phyloP scores from a whole-genome alignment of 2,113 vertebrate species.

The Speoplatyrhinus poulsoni region DNA sequence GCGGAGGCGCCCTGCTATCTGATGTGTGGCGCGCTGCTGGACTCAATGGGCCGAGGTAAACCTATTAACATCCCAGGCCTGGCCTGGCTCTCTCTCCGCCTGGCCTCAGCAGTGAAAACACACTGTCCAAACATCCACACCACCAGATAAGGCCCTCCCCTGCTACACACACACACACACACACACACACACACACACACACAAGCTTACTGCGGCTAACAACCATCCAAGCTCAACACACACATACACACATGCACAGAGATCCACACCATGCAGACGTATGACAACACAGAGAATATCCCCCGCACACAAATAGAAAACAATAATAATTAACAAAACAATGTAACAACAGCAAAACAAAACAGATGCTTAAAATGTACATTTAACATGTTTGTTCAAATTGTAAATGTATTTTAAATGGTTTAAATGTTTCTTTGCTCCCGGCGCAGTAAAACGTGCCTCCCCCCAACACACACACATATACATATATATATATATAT shows the following conservation, averaged over 20 bases:
- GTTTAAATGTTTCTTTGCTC: neutral
- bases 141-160: slow-evolving; percentile 88
- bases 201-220: no score
- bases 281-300: no score
- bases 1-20: slow-evolving; percentile 82
- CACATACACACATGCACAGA: no score
- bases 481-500: slow-evolving; percentile 29
- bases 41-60: slow-evolving; percentile 92
- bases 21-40: slow-evolving; percentile 87
- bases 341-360: no score
- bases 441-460: slow-evolving; percentile 7
- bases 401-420: no score
- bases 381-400: no score
- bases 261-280: no score
- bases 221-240: neutral
- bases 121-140: slow-evolving; percentile 93
- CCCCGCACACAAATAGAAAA: no score
- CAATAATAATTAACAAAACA: no score
- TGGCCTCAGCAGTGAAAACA: slow-evolving; percentile 92
- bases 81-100: slow-evolving; percentile 63
- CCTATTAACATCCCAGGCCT: slow-evolving; percentile 88
- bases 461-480: slow-evolving; percentile 8
- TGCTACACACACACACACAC: neutral
- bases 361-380: no score
- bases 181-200: neutral